phyloP scores from a whole-genome alignment of 2,888 invertebrate genomes.

The Laothoe populi region DNA sequence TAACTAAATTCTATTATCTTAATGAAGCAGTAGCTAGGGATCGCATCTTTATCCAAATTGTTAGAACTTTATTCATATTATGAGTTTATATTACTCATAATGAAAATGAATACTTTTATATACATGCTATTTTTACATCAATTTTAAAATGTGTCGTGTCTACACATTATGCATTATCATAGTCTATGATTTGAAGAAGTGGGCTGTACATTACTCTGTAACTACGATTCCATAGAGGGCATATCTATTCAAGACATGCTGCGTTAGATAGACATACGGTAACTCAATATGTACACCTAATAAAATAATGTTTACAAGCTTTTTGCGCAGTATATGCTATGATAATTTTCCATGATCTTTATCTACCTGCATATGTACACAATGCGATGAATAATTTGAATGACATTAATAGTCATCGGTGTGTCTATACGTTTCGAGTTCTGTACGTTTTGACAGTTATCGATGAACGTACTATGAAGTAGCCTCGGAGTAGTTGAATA shows the following conservation, averaged over 20 bases:
- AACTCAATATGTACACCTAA: constrained; percentile 48
- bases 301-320: constrained; percentile 58
- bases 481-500: constrained; percentile 65
- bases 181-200: constrained; percentile 33
- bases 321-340: constrained; percentile 59
- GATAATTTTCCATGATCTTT: constrained; percentile 60
- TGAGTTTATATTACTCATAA: background rate
- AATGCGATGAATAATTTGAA: constrained; percentile 30
- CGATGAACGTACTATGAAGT: constrained; percentile 40
- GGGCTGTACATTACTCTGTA: constrained; percentile 33
- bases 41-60: background rate
- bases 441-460: constrained; percentile 39
- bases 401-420: constrained; percentile 31
- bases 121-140: background rate
- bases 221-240: constrained; percentile 32
- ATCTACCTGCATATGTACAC: constrained; percentile 47
- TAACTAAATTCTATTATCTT: background rate
- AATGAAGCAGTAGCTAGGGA: background rate
- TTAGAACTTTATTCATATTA: background rate
- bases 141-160: background rate
- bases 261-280: constrained; percentile 39
- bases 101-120: background rate
- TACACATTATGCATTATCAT: background rate
- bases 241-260: constrained; percentile 35
- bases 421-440: constrained; percentile 38